A percentile compares a stretch with the other conserved stretches of the same genome.
These are phyloP conservation scores for Drosophila cognata DNA, from an alignment of 2,888 invertebrate species.

Conservation along the genomic window DNA sequence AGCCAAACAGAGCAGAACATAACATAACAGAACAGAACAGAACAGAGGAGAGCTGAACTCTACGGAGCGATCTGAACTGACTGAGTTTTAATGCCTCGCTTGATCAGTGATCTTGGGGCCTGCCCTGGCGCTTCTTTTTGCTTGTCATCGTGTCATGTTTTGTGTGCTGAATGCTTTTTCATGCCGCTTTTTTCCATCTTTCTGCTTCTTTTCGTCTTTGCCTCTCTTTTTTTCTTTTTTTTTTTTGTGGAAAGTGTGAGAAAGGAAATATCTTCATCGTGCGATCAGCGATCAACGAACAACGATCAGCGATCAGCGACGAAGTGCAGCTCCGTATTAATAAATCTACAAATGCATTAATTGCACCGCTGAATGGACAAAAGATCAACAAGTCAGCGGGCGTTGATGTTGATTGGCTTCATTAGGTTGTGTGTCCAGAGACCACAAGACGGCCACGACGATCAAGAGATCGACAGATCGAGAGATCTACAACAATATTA, in stretches of 20 bases:
- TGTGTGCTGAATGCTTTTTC: slow-evolving; percentile 79
- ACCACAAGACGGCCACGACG: slow-evolving; percentile 18
- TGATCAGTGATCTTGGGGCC: slow-evolving; percentile 42
- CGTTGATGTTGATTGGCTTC: slow-evolving; percentile 75
- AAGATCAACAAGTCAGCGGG: slow-evolving; percentile 79
- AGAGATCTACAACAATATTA: neutral
- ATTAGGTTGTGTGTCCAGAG: slow-evolving; percentile 46
- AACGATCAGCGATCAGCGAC: slow-evolving; percentile 58
- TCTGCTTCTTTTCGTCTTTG: slow-evolving; percentile 39
- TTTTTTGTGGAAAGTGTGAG: slow-evolving; percentile 77
- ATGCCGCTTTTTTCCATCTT: slow-evolving; percentile 62
- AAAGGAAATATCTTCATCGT: slow-evolving; percentile 79
- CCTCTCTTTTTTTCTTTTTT: slow-evolving; percentile 15
- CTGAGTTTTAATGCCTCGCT: slow-evolving; percentile 71
- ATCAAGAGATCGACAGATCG: slow-evolving; percentile 16
- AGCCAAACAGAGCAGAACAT: slow-evolving; percentile 17
- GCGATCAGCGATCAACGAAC: slow-evolving; percentile 66
- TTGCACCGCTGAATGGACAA: slow-evolving; percentile 69
- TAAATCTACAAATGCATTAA: slow-evolving; percentile 75
- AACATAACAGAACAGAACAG: slow-evolving; percentile 25
- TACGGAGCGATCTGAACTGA: slow-evolving; percentile 41
- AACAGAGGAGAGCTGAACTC: slow-evolving; percentile 28
- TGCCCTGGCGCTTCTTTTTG: slow-evolving; percentile 78
- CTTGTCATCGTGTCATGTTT: slow-evolving; percentile 84
- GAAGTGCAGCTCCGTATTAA: slow-evolving; percentile 71